These are phyloP conservation scores for Microplitis mediator DNA, from an alignment of 1,140 invertebrate species.

Conservation along the genomic window DNA sequence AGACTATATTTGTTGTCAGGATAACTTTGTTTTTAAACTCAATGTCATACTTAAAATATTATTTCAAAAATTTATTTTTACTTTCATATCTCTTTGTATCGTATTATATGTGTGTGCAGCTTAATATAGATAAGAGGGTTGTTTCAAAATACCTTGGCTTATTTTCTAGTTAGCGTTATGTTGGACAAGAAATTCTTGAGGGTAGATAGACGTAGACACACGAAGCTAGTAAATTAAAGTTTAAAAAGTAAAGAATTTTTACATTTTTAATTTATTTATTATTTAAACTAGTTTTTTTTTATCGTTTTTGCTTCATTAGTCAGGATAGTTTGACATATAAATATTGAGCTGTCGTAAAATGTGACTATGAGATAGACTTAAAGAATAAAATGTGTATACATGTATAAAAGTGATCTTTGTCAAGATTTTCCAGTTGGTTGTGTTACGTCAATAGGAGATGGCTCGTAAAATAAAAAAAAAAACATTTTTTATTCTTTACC, in stretches of 20 bases:
- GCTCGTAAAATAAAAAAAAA: no score
- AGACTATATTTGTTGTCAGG: no score
- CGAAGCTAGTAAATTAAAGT: no score
- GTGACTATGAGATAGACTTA: neutral
- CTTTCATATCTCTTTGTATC: no score
- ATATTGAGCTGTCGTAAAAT: slow-evolving; percentile 14
- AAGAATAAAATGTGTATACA: neutral
- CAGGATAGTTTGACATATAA: neutral
- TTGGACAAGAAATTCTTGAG: slow-evolving; percentile 33
- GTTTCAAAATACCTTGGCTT: slow-evolving; percentile 50
- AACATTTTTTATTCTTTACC: no score
- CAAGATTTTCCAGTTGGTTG: neutral
- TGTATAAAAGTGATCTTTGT: neutral
- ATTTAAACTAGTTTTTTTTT: neutral
- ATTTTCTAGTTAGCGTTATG: slow-evolving; percentile 57
- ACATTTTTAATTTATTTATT: neutral
- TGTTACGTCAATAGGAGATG: no score
- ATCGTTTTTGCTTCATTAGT: neutral
- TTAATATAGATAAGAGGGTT: slow-evolving; percentile 7
- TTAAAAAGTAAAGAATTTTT: no score
- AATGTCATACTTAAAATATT: no score
- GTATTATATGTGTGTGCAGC: no score
- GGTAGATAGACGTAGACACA: neutral
- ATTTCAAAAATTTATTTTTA: no score
- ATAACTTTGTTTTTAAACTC: no score